Base-by-base conservation (phyloP, 2,888 invertebrate species). In the Phengaris alcon region DNA sequence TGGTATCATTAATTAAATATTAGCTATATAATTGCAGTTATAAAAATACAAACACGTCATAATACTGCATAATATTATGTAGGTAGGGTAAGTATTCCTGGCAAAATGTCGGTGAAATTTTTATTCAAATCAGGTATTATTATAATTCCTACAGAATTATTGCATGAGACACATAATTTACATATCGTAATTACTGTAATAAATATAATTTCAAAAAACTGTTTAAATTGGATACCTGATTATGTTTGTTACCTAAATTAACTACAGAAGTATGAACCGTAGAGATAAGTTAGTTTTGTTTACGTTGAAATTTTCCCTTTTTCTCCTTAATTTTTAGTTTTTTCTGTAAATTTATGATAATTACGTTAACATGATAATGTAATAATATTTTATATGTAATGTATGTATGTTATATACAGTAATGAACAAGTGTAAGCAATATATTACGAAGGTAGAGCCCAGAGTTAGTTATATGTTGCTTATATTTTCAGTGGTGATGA, bases 181-280 rank as follows among this genome's bases (percentile, higher is more conserved):
- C 15, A 69, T 69, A 48, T 69, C n/a, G 15, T 69, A 44, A 69
- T 69, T 51, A 51, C 70, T 6, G 51, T 51, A 70, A 10, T 70
- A 70, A 70, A 70, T 51, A 70, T 70, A 0, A 15, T 70, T 51
- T 7, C 10, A 69, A 69, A 69, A 70, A 64, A 51, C 51, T 10
- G 6, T 69, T 69, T 69, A 69, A 69, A 69, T 69, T 69, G 69
- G 69, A 9, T 48, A 64, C 59, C 22, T 64, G 59, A 69, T 69
- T 69, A 48, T 51, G 5, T n/a, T 48, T 46, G 48, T 69, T 69
- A 46, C 46, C 44, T 6, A 48, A 48, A n/a, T 69, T 69, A 46
- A 46, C 7, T n/a, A 13, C n/a, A 69, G 48, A 46, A 48, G n/a
- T 35, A 69, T 8, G 5, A 48, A 51, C 69, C 51, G 69, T 48